phyloP scores from a whole-genome alignment of 1,140 invertebrate genomes.

The Oppia nitens region DNA sequence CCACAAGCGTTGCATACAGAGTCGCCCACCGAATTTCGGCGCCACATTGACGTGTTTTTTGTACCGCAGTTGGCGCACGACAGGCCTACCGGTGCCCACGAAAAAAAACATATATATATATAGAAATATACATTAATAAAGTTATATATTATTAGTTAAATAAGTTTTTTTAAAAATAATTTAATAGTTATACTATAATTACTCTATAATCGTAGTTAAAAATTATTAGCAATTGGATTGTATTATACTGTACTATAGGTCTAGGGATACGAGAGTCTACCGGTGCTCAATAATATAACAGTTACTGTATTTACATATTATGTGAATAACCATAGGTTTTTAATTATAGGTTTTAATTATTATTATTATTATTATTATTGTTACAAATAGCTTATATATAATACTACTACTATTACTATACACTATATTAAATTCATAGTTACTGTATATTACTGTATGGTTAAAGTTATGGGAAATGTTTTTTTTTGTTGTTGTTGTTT shows the following conservation, averaged over 20 bases:
- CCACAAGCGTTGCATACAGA: conserved; percentile 13
- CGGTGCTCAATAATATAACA: no score
- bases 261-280: background rate
- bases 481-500: no score
- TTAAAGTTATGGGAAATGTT: no score
- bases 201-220: background rate
- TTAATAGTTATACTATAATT: background rate
- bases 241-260: background rate
- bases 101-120: background rate
- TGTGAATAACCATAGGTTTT: no score
- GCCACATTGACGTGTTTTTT: conserved; percentile 11
- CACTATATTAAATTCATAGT: no score
- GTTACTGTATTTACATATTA: no score
- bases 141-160: background rate
- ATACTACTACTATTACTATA: no score
- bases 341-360: no score
- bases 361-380: no score
- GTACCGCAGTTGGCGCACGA: conserved; percentile 12
- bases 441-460: no score
- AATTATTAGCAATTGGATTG: background rate
- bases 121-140: background rate
- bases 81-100: background rate
- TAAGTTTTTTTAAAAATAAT: background rate
- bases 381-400: no score
- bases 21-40: conserved; percentile 6